These are phyloP conservation scores for Oopsacas minuta DNA, from an alignment of 37 sponge, comb jelly and placozoan species.

Conservation along the genomic window DNA sequence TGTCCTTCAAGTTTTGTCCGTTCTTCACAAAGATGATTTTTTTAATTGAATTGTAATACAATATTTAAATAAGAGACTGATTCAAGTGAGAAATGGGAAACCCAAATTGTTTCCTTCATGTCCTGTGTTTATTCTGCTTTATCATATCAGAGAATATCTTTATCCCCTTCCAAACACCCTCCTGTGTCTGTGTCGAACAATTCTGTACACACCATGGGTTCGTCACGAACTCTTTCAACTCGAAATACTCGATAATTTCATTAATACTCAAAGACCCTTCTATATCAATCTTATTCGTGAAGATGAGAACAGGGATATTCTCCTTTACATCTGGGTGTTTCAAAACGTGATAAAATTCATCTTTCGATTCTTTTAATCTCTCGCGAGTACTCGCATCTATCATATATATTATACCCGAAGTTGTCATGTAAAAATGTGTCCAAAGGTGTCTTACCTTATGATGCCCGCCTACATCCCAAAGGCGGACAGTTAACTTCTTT, in stretches of 20 bases:
- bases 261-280: not conserved
- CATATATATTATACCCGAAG: not conserved
- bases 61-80: no score
- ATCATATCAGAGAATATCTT: not conserved
- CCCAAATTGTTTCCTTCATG: no score
- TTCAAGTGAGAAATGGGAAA: no score
- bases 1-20: no score
- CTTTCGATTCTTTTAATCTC: not conserved
- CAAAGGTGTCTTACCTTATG: not conserved
- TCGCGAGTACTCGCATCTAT: not conserved
- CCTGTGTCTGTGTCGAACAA: not conserved
- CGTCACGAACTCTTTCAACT: not conserved
- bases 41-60: no score
- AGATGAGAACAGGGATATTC: not conserved
- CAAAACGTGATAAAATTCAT: not conserved
- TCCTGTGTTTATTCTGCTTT: not conserved
- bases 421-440: conserved; percentile 2
- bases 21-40: no score
- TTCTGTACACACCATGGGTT: not conserved
- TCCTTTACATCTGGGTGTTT: conserved; percentile 16
- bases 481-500: not conserved
- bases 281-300: not conserved
- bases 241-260: not conserved
- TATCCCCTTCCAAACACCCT: not conserved
- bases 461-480: conserved; percentile 13